Evolutionary conservation across 2,797 vertebrate genomes (phyloP).

Genomic region (Poecilia wingei): DNA sequence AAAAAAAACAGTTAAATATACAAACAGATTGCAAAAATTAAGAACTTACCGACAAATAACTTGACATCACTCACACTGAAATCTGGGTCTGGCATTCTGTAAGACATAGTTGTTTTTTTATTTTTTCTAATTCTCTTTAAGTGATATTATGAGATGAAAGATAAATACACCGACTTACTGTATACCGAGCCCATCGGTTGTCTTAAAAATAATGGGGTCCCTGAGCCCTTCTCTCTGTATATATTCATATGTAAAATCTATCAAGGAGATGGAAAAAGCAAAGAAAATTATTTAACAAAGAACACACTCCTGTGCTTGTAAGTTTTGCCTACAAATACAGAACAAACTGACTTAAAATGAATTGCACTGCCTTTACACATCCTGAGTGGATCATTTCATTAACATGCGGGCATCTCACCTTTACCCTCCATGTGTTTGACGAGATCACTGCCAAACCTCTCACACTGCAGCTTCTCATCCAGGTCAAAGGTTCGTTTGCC

Average conservation of each 20-base stretch:
- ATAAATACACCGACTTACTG: slow-evolving; percentile 82
- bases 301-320: neutral
- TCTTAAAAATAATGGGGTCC: slow-evolving; percentile 93
- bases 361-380: neutral
- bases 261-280: slow-evolving; percentile 14
- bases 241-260: slow-evolving; percentile 97
- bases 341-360: neutral
- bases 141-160: neutral
- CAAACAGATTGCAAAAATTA: neutral
- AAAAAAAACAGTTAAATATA: neutral
- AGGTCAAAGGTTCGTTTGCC: slow-evolving; percentile 95
- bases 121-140: neutral
- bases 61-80: slow-evolving; percentile 96
- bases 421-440: slow-evolving; percentile 95
- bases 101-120: slow-evolving; percentile 33
- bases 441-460: slow-evolving; percentile 88
- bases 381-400: neutral
- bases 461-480: slow-evolving; percentile 90
- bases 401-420: slow-evolving; percentile 80
- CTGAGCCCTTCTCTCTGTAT: slow-evolving; percentile 94
- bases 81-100: slow-evolving; percentile 93
- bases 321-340: neutral
- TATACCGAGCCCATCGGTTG: slow-evolving; percentile 91
- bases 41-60: slow-evolving; percentile 89
- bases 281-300: neutral